Evolutionary conservation across 2,888 invertebrate species (phyloP).

Genomic region (Linyphia triangularis): DNA sequence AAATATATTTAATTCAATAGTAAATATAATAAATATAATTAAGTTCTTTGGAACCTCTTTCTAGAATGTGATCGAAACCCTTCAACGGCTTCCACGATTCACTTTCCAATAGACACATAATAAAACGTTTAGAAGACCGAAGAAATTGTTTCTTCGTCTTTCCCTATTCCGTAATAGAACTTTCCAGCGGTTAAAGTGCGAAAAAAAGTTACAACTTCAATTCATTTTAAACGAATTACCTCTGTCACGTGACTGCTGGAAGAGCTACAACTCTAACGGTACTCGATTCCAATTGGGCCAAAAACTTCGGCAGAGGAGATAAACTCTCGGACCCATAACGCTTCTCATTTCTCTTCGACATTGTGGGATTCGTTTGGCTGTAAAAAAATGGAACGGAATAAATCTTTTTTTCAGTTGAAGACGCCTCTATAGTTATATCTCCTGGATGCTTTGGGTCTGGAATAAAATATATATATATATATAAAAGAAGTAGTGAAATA

Average conservation of each 20-base stretch:
- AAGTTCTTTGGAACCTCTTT: too few species aligned
- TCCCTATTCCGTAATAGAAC: background rate
- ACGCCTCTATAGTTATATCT: conserved; percentile 61
- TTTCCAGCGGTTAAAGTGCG: background rate
- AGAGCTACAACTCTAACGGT: conserved; percentile 40
- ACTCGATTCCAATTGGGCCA: conserved; percentile 58
- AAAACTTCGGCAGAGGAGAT: conserved; percentile 60
- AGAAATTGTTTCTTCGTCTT: background rate
- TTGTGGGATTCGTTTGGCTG: conserved; percentile 14
- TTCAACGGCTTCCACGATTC: too few species aligned
- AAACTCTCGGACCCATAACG: conserved; percentile 55
- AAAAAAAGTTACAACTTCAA: conserved; percentile 7
- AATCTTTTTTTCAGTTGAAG: conserved; percentile 53
- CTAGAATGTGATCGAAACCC: too few species aligned
- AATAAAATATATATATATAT: too few species aligned
- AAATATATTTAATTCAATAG: too few species aligned
- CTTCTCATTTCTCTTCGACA: conserved; percentile 33
- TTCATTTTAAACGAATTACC: conserved; percentile 41
- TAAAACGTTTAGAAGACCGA: background rate
- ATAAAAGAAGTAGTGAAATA: conserved; percentile 57
- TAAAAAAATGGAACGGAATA: conserved; percentile 67
- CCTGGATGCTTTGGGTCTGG: conserved; percentile 34
- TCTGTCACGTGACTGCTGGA: conserved; percentile 17
- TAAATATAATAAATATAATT: too few species aligned
- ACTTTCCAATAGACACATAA: background rate